Conservation (phyloP, 2,797 vertebrate species). For the Loris lydekkerianus region DNA sequence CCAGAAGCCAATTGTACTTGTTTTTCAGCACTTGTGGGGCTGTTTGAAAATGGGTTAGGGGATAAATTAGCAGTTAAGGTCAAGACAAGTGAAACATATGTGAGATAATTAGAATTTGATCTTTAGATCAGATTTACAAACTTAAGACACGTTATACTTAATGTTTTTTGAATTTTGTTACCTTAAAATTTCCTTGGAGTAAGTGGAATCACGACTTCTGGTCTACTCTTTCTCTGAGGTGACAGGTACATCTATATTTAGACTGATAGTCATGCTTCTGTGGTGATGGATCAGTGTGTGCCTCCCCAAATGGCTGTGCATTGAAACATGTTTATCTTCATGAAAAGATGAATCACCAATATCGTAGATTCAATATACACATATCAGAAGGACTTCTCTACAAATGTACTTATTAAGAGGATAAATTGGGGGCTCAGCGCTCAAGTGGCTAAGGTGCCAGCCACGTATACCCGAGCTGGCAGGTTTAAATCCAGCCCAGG, state of each 20-base stretch:
- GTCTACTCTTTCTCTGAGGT: constrained; percentile 64
- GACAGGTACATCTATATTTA: constrained; percentile 77
- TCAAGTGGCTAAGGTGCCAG: no score
- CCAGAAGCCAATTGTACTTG: background rate
- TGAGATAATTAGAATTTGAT: background rate
- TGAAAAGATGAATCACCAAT: background rate
- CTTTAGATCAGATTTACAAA: background rate
- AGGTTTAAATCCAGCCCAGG: no score
- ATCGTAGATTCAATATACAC: background rate
- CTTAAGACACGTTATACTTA: background rate
- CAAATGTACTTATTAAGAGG: background rate
- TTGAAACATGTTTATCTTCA: background rate
- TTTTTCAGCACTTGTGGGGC: background rate
- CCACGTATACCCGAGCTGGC: no score
- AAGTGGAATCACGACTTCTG: constrained; percentile 59
- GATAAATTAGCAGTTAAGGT: background rate
- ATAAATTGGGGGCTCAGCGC: no score
- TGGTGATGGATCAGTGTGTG: constrained; percentile 60
- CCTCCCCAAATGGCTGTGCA: constrained; percentile 52
- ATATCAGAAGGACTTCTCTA: background rate
- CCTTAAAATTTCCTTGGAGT: constrained; percentile 66
- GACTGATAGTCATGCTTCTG: constrained; percentile 67
- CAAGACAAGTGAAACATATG: background rate
- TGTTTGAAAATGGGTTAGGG: background rate
- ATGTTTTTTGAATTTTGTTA: constrained; percentile 46